Base-by-base conservation (phyloP, 1,140 invertebrate species). In the Leptonema lineaticorne region DNA sequence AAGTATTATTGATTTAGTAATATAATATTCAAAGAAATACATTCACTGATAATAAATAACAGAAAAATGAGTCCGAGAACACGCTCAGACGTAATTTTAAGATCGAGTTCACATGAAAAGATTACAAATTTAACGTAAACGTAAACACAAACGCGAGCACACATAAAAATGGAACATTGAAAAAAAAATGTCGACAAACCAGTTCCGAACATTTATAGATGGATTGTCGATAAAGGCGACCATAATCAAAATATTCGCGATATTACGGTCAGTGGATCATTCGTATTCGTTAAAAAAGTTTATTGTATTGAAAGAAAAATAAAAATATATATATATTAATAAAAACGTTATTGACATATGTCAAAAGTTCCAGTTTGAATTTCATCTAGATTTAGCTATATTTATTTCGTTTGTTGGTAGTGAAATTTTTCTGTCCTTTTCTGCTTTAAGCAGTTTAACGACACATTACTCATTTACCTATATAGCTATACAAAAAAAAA, bases 201-300 rank as follows among this genome's bases (percentile, higher is more conserved):
- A 22, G 50, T 53, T 53, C 22, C 18, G 50, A n/a, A 26, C 20
- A 24, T 20, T 53, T 14, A 24, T 53, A 53, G 50, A 53, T 53
- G 50, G 14, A 14, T 20, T 53, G 20, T 53, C 20, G 50, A 53
- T 53, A 53, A 53, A 53, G n/a, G 22, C 27, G 20, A 24, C 50
- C 50, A 53, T 53, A 20, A 24, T 53, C 50, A 24, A 24, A 53
- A 53, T 53, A 53, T 53, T 24, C 27, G 9, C 9, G 22, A 22
- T 22, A 53, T 53, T 53, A 53, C 24, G 50, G 50, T 53, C 50
- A 53, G 50, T 53, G 50, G 50, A 53, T 14, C 50, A 53, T 53
- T 26, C 50, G 50, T 22, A 53, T 9, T n/a, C n/a, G 16, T 14
- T 41, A 41, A 41, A 41, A 41, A 41, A 41, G 37, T 41, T 14